Conservation (phyloP, 1,140 invertebrate genomes). For the Penaeus vannamei region DNA sequence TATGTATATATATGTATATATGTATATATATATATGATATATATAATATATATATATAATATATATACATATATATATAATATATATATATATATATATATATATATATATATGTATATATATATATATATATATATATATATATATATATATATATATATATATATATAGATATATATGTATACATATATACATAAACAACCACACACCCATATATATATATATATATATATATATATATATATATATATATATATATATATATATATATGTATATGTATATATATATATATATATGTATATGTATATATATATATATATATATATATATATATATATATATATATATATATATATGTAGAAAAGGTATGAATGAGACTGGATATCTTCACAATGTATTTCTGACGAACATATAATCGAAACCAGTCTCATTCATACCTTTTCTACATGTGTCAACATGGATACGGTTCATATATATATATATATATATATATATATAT, state of each 20-base stretch:
- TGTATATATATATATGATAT: too few species aligned
- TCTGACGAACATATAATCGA: too few species aligned
- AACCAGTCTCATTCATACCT: too few species aligned
- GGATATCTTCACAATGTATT: too few species aligned
- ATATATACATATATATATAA: neutral
- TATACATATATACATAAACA: neutral
- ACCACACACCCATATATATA: neutral
- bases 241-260: constrained; percentile 8
- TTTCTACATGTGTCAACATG: too few species aligned
- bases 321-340: neutral
- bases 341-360: neutral
- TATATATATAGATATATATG: neutral
- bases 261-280: neutral
- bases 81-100: neutral
- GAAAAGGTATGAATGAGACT: too few species aligned
- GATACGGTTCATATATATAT: too few species aligned
- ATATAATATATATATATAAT: too few species aligned
- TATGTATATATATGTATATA: too few species aligned
- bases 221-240: constrained; percentile 19
- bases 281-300: neutral
- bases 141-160: neutral
- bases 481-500: too few species aligned
- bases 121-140: neutral
- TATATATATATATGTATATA: neutral
- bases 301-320: too few species aligned